These are phyloP conservation scores for Pogonognathellus flavescens DNA, from an alignment of 1,140 invertebrate genomes.

Conservation along the genomic window DNA sequence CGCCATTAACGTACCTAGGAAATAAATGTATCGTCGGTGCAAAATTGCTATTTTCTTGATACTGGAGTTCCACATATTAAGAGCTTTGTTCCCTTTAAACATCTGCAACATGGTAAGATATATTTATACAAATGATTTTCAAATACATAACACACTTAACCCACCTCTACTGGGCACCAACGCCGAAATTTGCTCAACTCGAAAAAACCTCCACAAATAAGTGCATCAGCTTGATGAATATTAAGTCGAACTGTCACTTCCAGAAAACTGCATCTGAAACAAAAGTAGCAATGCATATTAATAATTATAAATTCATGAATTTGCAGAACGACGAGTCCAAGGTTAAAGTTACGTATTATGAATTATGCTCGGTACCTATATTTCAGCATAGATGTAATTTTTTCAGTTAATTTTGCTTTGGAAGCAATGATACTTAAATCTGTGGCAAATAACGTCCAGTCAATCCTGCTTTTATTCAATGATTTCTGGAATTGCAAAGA, in stretches of 20 bases:
- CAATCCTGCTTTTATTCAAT: constrained; percentile 54
- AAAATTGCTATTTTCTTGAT: constrained; percentile 58
- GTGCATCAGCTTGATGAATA: constrained; percentile 54
- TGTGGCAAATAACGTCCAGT: constrained; percentile 54
- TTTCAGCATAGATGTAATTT: constrained; percentile 37
- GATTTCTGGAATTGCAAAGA: constrained; percentile 40
- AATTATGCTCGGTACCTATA: constrained; percentile 54
- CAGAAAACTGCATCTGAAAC: constrained; percentile 56
- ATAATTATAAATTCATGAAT: not conserved
- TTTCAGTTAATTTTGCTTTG: constrained; percentile 1
- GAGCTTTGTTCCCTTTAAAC: constrained; percentile 58
- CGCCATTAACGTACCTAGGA: constrained; percentile 54
- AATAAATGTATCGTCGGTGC: constrained; percentile 61
- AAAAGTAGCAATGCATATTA: not conserved
- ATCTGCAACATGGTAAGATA: constrained; percentile 6
- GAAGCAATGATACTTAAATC: constrained; percentile 49
- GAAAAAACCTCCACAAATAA: constrained; percentile 56
- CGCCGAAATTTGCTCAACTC: constrained; percentile 57
- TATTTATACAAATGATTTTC: too few species aligned
- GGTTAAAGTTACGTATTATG: too few species aligned
- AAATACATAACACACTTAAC: not conserved
- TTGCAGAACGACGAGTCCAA: too few species aligned
- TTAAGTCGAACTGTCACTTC: constrained; percentile 51
- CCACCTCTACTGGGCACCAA: constrained; percentile 64
- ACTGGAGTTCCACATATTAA: constrained; percentile 61